Evolutionary conservation across 92 coral and sea anemone species (phyloP).

Genomic region (Paragorgia papillata): DNA sequence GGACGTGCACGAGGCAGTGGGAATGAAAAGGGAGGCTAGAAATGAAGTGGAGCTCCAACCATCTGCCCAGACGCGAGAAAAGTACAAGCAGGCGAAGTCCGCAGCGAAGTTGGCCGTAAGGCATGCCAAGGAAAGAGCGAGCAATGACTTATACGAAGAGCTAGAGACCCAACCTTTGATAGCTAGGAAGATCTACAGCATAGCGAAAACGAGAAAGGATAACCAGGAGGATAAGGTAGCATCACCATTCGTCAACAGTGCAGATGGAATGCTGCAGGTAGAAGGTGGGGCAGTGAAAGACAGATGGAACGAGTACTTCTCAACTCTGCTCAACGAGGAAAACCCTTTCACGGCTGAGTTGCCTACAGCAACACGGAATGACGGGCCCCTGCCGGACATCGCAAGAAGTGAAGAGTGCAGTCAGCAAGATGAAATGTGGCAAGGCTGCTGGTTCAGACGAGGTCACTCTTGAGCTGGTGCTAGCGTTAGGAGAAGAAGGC

Average conservation of each 20-base stretch:
- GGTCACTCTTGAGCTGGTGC: neutral
- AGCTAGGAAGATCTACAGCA: neutral
- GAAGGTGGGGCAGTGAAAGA: neutral
- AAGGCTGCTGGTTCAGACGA: constrained; percentile 13
- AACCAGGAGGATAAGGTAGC: neutral
- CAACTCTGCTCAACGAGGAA: constrained; percentile 9
- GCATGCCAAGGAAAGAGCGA: neutral
- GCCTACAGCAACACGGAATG: neutral
- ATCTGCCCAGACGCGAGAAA: neutral
- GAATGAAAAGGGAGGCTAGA: neutral
- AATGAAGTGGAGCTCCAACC: neutral
- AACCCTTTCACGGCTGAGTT: neutral
- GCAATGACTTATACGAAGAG: neutral
- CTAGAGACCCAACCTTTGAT: neutral
- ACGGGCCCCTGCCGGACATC: neutral
- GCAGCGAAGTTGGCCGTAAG: constrained; percentile 6
- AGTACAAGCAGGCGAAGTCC: neutral
- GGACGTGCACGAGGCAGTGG: neutral
- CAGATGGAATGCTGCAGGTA: neutral
- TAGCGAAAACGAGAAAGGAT: neutral
- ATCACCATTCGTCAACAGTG: neutral
- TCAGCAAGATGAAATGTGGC: neutral
- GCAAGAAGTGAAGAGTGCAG: neutral
- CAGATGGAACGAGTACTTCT: constrained; percentile 19
- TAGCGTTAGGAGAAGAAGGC: neutral